Percentiles rank a stretch among this genome's conserved stretches.
These are phyloP conservation scores for Parnassius smintheus DNA, from an alignment of 2,888 invertebrate species.

Conservation along the genomic window DNA sequence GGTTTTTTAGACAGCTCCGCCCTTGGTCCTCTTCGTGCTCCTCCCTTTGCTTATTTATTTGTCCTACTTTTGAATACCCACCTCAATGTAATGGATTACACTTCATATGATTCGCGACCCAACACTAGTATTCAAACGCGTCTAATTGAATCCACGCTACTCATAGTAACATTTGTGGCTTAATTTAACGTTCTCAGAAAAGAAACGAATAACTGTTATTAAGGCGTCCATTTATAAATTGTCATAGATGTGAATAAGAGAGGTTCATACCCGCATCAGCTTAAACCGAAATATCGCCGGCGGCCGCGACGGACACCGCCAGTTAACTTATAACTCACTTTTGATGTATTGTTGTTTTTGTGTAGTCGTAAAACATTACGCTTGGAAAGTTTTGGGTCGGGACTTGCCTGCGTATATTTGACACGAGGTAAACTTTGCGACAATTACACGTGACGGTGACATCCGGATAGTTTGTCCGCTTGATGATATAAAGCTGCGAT, in stretches of 20 bases:
- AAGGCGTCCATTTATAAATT: slow-evolving; percentile 45
- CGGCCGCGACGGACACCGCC: slow-evolving; percentile 54
- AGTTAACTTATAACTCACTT: slow-evolving; percentile 75
- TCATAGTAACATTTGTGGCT: not conserved
- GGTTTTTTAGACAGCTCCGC: slow-evolving; percentile 70
- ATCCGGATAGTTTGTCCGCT: slow-evolving; percentile 11
- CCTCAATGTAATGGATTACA: slow-evolving; percentile 60
- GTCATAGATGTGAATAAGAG: slow-evolving; percentile 54
- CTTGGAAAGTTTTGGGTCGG: slow-evolving; percentile 62
- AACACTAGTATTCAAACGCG: no score
- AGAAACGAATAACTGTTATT: slow-evolving; percentile 10
- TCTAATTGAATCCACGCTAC: not conserved
- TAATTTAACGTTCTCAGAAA: not conserved
- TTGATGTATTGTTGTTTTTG: slow-evolving; percentile 77
- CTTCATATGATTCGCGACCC: slow-evolving; percentile 52
- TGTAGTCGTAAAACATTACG: slow-evolving; percentile 66
- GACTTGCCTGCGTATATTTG: slow-evolving; percentile 24
- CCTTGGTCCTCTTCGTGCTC: slow-evolving; percentile 70
- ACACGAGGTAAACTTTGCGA: slow-evolving; percentile 30
- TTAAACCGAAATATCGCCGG: slow-evolving; percentile 62
- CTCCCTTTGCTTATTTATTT: slow-evolving; percentile 70
- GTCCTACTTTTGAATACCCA: slow-evolving; percentile 67
- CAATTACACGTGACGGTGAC: slow-evolving; percentile 32
- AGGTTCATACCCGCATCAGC: slow-evolving; percentile 56
- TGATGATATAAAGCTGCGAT: slow-evolving; percentile 25